Evolutionary conservation across 2,888 invertebrate species (phyloP), one percentile per base, ranked within the genome.

Genomic region (Pemphredon lugubris): DNA sequence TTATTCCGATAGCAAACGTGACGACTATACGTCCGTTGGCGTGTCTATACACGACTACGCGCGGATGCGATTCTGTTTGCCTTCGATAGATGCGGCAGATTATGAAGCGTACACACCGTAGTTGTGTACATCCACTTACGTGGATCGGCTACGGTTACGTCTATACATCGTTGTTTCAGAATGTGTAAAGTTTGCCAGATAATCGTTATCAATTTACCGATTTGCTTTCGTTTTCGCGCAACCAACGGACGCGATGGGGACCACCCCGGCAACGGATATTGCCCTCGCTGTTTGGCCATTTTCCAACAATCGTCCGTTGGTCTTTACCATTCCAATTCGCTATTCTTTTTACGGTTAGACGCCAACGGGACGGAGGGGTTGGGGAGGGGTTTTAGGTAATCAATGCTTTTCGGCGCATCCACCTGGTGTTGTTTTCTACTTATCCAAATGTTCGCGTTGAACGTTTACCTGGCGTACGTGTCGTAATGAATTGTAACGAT

Each of bases 261-360:
- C 37, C 57, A 57, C 55, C 30, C 68, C 23, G 39, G 57, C 44
- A 50, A 64, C 65, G 50, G 47, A 69, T 69, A 51, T 66, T 55
- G 68, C 57, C 42, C 26, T 11, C n/a, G 50, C 53, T 47, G 47
- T 53, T 69, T 66, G 69, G 66, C 69, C 51, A 47, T 53, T 34
- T 51, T 30, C 66, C 69, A 69, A 40, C 54, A 47, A 26, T 39
- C 20, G 18, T 53, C 26, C 45, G 23, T 16, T 51, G 58, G 50
- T 57, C 58, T 57, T 26, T 58, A 16, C 58, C 32, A 58, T 53
- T 66, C 20, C 14, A 39, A 54, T 66, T 53, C 39, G n/a, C 18
- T n/a, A n/a, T n/a, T n/a, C 39, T 11, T 40, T 34, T 30, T 45
- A 30, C 18, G 20, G 6, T n/a, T 34, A n/a, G n/a, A 9, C 34